Conservation (phyloP, 2,797 vertebrate genomes). For the Sebastes oblongus region DNA sequence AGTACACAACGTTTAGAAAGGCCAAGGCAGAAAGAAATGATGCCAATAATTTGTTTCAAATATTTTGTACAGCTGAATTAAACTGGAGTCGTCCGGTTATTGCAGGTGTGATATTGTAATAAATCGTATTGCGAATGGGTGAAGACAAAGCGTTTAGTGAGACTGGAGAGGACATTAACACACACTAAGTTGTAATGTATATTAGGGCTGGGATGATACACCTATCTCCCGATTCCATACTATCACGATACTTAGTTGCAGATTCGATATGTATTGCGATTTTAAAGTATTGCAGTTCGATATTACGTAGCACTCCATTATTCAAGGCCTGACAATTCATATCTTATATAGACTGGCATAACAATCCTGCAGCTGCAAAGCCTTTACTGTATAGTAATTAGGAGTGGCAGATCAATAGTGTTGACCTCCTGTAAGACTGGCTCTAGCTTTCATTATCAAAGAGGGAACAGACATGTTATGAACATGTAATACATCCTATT, state of each 20-base stretch:
- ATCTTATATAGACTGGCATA: background rate
- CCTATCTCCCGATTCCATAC: no score
- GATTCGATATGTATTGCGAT: no score
- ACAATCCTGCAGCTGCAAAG: background rate
- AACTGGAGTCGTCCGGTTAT: background rate
- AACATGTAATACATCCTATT: constrained; percentile 4
- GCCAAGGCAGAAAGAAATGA: constrained; percentile 9
- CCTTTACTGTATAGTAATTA: background rate
- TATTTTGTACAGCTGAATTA: constrained; percentile 5
- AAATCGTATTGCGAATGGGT: background rate
- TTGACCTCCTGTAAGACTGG: background rate
- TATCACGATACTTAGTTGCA: no score
- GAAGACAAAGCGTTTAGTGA: background rate
- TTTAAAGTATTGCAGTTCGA: no score
- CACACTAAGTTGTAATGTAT: background rate
- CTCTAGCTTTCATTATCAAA: constrained; percentile 32
- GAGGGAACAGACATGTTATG: background rate
- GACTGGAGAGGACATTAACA: background rate
- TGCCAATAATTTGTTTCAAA: constrained; percentile 20
- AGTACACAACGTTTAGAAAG: constrained; percentile 51
- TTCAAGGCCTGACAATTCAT: background rate
- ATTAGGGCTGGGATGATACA: background rate
- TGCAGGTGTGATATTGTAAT: constrained; percentile 14
- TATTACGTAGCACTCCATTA: background rate
- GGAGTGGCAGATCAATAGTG: background rate